A percentile compares a stretch with the other conserved stretches of the same genome.
These are phyloP conservation scores for Sitobion miscanthi DNA, from an alignment of 1,140 invertebrate species.

Conservation along the genomic window DNA sequence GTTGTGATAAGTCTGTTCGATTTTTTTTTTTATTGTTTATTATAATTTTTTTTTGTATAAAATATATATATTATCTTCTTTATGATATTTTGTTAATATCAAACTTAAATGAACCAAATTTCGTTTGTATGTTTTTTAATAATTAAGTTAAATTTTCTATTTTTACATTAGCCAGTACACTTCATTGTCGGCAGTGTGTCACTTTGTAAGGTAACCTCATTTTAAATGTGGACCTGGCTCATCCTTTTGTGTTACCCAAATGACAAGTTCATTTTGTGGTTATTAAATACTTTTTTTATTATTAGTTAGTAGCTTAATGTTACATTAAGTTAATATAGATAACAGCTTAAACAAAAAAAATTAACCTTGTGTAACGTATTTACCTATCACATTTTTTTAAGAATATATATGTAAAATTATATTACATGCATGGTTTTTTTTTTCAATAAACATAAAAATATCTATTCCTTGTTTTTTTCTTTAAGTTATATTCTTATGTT, in stretches of 20 bases:
- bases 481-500: neutral
- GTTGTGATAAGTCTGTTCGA: conserved; percentile 43
- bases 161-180: conserved; percentile 25
- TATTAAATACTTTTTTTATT: conserved; percentile 35
- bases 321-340: neutral
- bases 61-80: conserved; percentile 21
- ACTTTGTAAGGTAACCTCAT: neutral
- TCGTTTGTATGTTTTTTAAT: conserved; percentile 49
- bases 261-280: neutral
- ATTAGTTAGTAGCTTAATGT: neutral
- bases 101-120: neutral
- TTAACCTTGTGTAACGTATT: neutral
- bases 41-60: conserved; percentile 17
- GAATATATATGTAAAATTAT: neutral
- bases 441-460: neutral
- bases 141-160: conserved; percentile 21
- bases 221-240: neutral
- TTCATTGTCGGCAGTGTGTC: neutral
- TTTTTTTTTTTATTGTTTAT: conserved; percentile 28
- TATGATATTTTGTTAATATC: conserved; percentile 20
- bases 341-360: neutral
- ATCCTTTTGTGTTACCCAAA: conserved; percentile 39
- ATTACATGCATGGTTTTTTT: neutral
- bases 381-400: conserved; percentile 40
- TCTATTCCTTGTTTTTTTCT: neutral